Evolutionary conservation across 2,888 invertebrate species (phyloP).

Genomic region (Drosophila atripex): DNA sequence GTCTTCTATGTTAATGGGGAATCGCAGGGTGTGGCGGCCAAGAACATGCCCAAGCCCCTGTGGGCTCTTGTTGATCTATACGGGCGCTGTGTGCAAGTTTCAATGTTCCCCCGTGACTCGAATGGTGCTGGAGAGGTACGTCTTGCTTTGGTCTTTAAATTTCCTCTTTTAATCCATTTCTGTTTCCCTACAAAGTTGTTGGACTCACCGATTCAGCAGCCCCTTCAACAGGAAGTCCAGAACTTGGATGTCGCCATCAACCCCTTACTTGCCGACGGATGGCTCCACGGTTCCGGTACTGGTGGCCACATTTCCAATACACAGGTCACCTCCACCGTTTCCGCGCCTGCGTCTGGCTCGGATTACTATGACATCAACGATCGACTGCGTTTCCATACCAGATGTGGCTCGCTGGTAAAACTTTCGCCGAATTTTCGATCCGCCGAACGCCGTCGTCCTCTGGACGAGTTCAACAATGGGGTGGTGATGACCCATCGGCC

Average conservation of each 20-base stretch:
- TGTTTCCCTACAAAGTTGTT: constrained; percentile 23
- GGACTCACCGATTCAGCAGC: constrained; percentile 68
- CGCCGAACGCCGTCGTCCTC: constrained; percentile 93
- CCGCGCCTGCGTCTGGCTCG: constrained; percentile 14
- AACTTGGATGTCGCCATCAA: constrained; percentile 83
- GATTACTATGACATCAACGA: constrained; percentile 85
- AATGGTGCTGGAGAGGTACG: constrained; percentile 56
- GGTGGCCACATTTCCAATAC: background rate
- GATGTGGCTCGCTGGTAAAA: constrained; percentile 94
- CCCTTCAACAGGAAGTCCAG: constrained; percentile 74
- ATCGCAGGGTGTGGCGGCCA: constrained; percentile 93
- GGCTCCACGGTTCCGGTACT: constrained; percentile 24
- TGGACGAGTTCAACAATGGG: constrained; percentile 98
- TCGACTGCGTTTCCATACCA: constrained; percentile 92
- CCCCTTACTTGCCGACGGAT: constrained; percentile 61
- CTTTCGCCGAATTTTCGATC: constrained; percentile 92
- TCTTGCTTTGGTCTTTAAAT: background rate
- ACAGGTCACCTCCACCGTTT: background rate
- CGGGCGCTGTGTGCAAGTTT: constrained; percentile 92
- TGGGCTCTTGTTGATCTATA: constrained; percentile 92
- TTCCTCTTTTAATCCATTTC: background rate
- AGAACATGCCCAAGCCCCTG: constrained; percentile 89
- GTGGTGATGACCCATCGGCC: constrained; percentile 97
- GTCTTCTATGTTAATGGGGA: constrained; percentile 95
- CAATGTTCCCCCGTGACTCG: constrained; percentile 82